Base-by-base conservation (phyloP, 1,140 invertebrate species). In the Drosophila takahashii region DNA sequence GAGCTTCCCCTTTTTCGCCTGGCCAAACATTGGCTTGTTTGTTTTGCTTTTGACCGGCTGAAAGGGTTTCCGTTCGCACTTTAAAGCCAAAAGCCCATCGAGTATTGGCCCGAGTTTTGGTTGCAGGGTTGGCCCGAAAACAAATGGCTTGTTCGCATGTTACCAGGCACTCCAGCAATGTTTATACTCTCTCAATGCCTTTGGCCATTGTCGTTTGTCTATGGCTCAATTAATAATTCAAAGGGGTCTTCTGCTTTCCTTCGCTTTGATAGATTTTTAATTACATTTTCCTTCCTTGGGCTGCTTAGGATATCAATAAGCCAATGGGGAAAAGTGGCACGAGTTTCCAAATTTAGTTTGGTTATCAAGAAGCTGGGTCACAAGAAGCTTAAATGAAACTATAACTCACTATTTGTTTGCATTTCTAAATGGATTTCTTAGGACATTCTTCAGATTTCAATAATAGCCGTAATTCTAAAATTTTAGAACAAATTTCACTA, bases 81-180 rank as follows among this genome's bases (percentile, higher is more conserved):
- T 78, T 58, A 71, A 58, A 76, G 37, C 73, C 58, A 27, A 42
- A 54, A 62, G 48, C 48, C 53, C 47, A 29, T 54, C 34, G 50
- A 58, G 47, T 27, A 2, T 22, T 65, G 53, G n/a, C n/a, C 42
- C 22, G 7, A 16, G 7, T 37, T 45, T 42, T 9, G 41, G 15
- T 18, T 8, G 29, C 18, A 48, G 62, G 66, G 61, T 78, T 58
- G 64, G 69, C 56, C 58, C 42, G 22, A 60, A 67, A 48, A 45
- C 73, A 86, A 86, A 86, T 86, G 77, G 76, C 75, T 62, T 57
- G 45, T 83, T 86, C 57, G 83, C 83, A 86, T 86, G 83, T 61
- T 62, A 77, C 58, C 70, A 64, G 75, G 47, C 61, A 66, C 58
- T 89, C 39, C 10, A 47, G 42, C 56, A 47, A 48, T 54, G 34